Base-by-base conservation (phyloP, 2,113 vertebrate species). In the Guaruba guarouba region DNA sequence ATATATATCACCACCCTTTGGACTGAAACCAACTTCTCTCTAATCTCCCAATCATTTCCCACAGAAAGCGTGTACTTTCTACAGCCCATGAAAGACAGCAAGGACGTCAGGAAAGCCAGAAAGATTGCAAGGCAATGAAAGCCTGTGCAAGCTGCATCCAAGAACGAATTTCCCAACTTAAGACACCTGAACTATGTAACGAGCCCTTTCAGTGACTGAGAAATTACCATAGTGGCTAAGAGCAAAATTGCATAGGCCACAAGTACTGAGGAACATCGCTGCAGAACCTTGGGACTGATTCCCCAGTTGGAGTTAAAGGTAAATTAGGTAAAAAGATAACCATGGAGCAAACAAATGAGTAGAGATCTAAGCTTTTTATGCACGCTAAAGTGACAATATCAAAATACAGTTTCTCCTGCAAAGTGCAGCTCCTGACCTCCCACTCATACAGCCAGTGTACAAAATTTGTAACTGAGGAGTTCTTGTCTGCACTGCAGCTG, bases 1-100 rank as follows among this genome's bases (percentile, higher is more conserved):
- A 94, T 78, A 52, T 44, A 90, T 37, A 92, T 93, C 93, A 96
- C 92, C 95, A 88, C 90, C 86, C 92, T 90, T 93, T 96, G 93
- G 90, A 93, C 4, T 37, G 48, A 39, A 88, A 96, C 77, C 93
- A 97, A 71, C 37, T 62, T 14, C 69, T 94, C 90, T 94, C 69
- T 71, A 88, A 94, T 92, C 85, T 96, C 74, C 77, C 90, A 75
- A 73, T 85, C 78, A 25, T 76, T 95, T 96, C 96, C 67, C 90
- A 95, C 57, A 92, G 77, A 95, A 94, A 84, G 82, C 2, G 1
- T 0, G 8, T 49, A 66, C 77, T 88, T 86, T 86, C 86, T 78
- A 71, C 35, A 88, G 93, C 76, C 82, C 11, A 8, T 0, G 27
- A 69, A 86, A 88, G 88, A 71, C 62, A 68, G 80, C 64, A 79